Conservation (phyloP, 2,888 invertebrate genomes). For the Drosophila gaucha region DNA sequence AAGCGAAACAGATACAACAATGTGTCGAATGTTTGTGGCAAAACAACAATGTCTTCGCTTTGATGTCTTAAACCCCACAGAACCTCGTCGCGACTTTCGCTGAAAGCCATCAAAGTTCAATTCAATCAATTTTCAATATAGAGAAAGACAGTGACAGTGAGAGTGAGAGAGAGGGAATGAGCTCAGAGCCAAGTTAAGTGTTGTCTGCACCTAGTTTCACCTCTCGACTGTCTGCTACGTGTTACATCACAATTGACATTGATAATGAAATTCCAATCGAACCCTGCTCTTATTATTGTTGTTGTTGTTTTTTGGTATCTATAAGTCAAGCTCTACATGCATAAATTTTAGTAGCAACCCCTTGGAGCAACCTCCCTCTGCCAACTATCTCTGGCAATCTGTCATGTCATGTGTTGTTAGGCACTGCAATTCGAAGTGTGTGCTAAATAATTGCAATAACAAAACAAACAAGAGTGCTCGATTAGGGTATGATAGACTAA, state of each 20-base stretch:
- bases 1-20: constrained; percentile 16
- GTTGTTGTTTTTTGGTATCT: constrained; percentile 41
- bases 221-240: constrained; percentile 16
- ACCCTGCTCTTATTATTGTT: not conserved
- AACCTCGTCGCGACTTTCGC: constrained; percentile 20
- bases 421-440: constrained; percentile 33
- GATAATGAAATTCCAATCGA: constrained; percentile 72
- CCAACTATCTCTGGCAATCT: constrained; percentile 48
- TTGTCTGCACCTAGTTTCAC: constrained; percentile 21
- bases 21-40: constrained; percentile 23
- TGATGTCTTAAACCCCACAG: constrained; percentile 54
- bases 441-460: constrained; percentile 51
- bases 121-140: constrained; percentile 75
- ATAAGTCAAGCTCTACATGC: constrained; percentile 57
- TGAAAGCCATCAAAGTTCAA: constrained; percentile 77
- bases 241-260: constrained; percentile 65
- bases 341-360: constrained; percentile 54
- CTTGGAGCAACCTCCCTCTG: not conserved
- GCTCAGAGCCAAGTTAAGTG: constrained; percentile 42
- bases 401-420: constrained; percentile 63
- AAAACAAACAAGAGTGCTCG: not conserved
- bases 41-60: constrained; percentile 58
- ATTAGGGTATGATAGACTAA: not conserved
- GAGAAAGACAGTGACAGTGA: constrained; percentile 3
- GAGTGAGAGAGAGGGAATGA: not conserved